Base-by-base conservation (phyloP, 2,113 vertebrate genomes). In the Okapia johnstoni region DNA sequence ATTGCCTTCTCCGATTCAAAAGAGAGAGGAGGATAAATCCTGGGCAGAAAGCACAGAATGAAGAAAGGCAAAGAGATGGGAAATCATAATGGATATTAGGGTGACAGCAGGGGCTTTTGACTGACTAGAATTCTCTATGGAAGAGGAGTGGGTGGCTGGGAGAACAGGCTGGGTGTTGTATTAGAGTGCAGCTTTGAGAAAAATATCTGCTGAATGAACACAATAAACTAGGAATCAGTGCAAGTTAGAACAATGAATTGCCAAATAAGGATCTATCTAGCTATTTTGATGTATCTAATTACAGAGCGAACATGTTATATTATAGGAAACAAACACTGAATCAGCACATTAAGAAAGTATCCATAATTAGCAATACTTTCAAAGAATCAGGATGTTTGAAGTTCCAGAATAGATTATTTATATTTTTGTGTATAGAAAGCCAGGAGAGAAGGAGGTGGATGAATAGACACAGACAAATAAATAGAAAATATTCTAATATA, bases 221-320 rank as follows among this genome's bases (percentile, higher is more conserved):
- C 21, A 46, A 73, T 33, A 48, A 93, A 95, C 70, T 60, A 54
- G 76, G 58, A 54, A 48, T 55, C 76, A 61, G 52, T 33, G 4
- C 6, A 30, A 76, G 52, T 94, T 7, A 36, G 76, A 96, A 91
- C 96, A 97, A 97, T 73, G 36, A 81, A 61, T 30, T 91, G 96
- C 93, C 60, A 93, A 97, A 79, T 21, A 96, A 80, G 60, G 83
- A 85, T 73, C 66, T 77, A 97, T 83, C 81, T 66, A 93, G 96
- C 94, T 98, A 95, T 95, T 97, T 91, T 90, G 77, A 95, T 86
- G 79, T 61, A 80, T 80, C 89, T 97, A 97, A 97, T 98, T 97
- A 98, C 77, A 94, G 89, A 88, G 86, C 11, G 11, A 73, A 97
- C 92, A 79, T 79, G 58, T 85, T 88, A 15, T 40, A 93, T 97